phyloP scores from a whole-genome alignment of 2,888 invertebrate species.

The Conomelus anceps region DNA sequence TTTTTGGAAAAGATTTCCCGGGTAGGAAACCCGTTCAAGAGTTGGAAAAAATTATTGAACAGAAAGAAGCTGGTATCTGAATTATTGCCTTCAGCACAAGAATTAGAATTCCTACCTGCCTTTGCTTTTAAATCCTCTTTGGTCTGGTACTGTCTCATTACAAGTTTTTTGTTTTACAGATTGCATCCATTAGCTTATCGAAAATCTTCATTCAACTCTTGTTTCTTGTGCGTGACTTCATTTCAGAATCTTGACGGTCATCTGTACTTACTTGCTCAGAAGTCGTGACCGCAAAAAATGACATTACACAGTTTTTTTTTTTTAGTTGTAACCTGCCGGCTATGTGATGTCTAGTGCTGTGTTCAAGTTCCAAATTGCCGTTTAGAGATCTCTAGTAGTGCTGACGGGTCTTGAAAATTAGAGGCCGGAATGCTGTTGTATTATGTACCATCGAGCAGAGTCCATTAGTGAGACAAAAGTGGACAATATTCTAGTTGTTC shows the following conservation, averaged over 20 bases:
- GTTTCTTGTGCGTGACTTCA: background rate
- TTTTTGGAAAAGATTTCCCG: background rate
- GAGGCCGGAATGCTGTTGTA: background rate
- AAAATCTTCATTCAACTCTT: background rate
- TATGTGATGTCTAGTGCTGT: background rate
- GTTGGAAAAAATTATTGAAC: no score
- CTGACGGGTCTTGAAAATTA: background rate
- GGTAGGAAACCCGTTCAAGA: no score
- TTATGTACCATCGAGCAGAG: background rate
- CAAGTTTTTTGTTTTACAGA: background rate
- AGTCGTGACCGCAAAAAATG: background rate
- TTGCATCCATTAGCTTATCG: background rate
- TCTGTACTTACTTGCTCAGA: background rate
- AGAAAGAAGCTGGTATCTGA: background rate
- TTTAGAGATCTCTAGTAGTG: background rate
- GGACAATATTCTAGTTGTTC: background rate
- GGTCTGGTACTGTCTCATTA: background rate
- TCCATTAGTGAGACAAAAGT: background rate
- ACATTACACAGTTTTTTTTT: background rate
- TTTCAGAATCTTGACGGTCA: no score
- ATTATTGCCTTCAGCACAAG: background rate
- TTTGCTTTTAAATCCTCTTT: background rate
- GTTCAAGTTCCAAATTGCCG: background rate
- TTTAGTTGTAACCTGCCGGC: background rate
- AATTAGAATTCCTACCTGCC: background rate